These are phyloP conservation scores for Sebastes vulpes DNA, from an alignment of 2,797 vertebrate genomes.

Conservation along the genomic window DNA sequence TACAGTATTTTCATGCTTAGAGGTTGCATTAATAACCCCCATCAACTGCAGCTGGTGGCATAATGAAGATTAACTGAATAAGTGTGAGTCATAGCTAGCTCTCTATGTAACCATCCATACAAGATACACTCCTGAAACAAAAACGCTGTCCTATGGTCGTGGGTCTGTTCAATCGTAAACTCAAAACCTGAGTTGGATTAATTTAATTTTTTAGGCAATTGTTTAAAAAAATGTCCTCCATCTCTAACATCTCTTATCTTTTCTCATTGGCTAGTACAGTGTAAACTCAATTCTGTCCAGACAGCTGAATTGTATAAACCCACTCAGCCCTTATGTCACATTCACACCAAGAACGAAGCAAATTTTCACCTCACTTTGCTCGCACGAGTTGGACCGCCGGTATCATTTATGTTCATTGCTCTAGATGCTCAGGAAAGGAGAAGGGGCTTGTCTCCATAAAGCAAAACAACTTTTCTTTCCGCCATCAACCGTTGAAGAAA, in stretches of 20 bases:
- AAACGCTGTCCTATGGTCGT: background rate
- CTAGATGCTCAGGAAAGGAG: too few species aligned
- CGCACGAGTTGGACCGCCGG: too few species aligned
- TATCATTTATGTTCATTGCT: too few species aligned
- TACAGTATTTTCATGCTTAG: background rate
- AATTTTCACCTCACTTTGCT: too few species aligned
- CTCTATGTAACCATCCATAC: background rate
- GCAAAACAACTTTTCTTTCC: too few species aligned
- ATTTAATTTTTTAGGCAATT: background rate
- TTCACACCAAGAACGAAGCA: too few species aligned
- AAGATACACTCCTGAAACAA: background rate
- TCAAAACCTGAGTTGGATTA: background rate
- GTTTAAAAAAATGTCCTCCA: background rate
- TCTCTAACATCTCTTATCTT: background rate
- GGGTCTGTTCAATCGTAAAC: background rate
- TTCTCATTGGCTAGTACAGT: background rate
- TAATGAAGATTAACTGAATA: background rate
- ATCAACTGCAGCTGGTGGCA: background rate
- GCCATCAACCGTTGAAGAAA: too few species aligned
- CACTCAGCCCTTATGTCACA: background rate
- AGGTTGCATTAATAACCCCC: background rate
- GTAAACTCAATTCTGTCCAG: background rate
- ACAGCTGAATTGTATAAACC: background rate
- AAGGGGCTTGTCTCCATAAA: too few species aligned
- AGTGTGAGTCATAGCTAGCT: background rate